Evolutionary conservation across 2,797 vertebrate genomes (phyloP).

Genomic region (Rhinichthys osculus): DNA sequence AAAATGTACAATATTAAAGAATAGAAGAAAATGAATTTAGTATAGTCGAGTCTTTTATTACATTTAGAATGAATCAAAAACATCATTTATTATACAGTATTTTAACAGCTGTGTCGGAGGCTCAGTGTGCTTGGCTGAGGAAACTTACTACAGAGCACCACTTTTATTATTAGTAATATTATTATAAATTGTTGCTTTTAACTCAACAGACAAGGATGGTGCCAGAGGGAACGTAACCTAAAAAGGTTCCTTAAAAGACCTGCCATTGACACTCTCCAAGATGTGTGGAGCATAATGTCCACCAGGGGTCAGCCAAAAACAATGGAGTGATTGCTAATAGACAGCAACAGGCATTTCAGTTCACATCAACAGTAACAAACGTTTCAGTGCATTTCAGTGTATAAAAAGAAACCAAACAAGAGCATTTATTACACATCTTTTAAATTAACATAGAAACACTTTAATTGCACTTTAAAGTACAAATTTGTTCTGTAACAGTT

Average conservation of each 20-base stretch:
- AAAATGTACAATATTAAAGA: conserved; percentile 67
- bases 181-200: conserved; percentile 14
- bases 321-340: conserved; percentile 44
- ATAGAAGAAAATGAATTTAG: conserved; percentile 73
- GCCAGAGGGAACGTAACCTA: conserved; percentile 12
- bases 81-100: conserved; percentile 55
- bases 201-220: conserved; percentile 23
- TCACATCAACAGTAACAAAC: conserved; percentile 44
- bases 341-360: conserved; percentile 47
- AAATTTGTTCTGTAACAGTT: conserved; percentile 38
- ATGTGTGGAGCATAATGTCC: conserved; percentile 53
- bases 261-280: conserved; percentile 11
- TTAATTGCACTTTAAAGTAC: conserved; percentile 77
- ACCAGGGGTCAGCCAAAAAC: conserved; percentile 72
- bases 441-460: conserved; percentile 55
- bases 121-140: conserved; percentile 17
- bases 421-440: conserved; percentile 42
- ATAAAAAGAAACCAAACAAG: conserved; percentile 50
- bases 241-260: conserved; percentile 29
- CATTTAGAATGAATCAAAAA: conserved; percentile 63
- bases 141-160: conserved; percentile 26
- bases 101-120: conserved; percentile 40
- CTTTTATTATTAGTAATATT: conserved; percentile 5
- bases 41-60: conserved; percentile 64
- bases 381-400: conserved; percentile 49